Conservation (phyloP, 2,888 invertebrate species). For the Cylindroiulus punctatus region DNA sequence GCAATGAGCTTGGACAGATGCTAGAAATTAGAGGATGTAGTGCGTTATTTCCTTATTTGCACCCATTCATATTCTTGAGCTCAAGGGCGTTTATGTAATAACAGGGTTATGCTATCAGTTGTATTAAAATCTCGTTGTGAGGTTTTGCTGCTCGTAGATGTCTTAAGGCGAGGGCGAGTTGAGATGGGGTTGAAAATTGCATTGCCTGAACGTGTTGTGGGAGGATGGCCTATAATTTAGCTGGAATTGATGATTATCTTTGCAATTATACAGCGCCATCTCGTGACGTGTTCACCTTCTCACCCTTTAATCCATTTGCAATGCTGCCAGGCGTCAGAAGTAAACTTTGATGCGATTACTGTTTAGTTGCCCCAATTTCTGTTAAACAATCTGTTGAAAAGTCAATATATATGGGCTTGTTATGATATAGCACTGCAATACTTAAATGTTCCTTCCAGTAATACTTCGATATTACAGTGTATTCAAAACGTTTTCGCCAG, state of each 20-base stretch:
- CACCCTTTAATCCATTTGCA: background rate
- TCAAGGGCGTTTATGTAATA: background rate
- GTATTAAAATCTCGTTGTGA: slow-evolving; percentile 12
- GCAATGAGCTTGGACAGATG: background rate
- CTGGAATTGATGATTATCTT: background rate
- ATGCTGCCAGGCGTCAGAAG: background rate
- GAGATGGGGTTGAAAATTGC: background rate
- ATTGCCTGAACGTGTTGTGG: background rate
- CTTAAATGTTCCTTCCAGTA: too few relatives aligned
- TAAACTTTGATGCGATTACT: background rate
- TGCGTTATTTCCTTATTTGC: background rate
- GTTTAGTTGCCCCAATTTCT: background rate
- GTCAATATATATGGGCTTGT: too few relatives aligned
- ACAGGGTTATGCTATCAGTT: background rate
- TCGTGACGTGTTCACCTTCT: background rate
- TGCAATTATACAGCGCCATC: background rate
- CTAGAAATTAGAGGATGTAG: background rate
- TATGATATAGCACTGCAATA: too few relatives aligned
- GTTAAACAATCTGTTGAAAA: background rate
- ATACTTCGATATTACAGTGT: too few relatives aligned
- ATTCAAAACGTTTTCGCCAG: too few relatives aligned
- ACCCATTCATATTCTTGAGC: background rate
- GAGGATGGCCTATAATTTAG: slow-evolving; percentile 25
- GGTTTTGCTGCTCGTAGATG: slow-evolving; percentile 1
- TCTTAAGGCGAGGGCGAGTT: background rate